phyloP scores from a whole-genome alignment of 2,113 vertebrate genomes.

The Scomber scombrus region DNA sequence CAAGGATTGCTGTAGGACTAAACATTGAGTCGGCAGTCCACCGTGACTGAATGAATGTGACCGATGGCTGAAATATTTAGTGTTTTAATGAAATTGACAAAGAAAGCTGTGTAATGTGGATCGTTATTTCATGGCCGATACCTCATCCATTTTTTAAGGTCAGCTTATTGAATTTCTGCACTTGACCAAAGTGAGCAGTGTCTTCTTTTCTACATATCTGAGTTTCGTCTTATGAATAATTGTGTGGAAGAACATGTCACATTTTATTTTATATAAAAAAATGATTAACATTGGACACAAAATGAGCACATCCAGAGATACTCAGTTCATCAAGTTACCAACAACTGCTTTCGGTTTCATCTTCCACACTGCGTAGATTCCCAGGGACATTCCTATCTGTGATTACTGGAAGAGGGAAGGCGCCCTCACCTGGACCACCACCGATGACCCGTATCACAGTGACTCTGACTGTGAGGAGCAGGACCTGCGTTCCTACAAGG shows the following conservation, averaged over 20 bases:
- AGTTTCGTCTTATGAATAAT: neutral
- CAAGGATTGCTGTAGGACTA: too few relatives aligned
- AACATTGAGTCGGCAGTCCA: too few relatives aligned
- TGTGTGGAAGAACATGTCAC: neutral
- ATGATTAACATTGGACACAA: neutral
- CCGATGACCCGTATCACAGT: slow-evolving; percentile 85
- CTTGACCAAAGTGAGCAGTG: too few relatives aligned
- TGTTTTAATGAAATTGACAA: too few relatives aligned
- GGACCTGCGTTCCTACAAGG: slow-evolving; percentile 87
- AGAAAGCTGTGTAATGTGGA: too few relatives aligned
- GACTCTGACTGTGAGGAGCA: slow-evolving; percentile 87
- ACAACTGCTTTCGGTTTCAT: neutral
- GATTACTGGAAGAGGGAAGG: slow-evolving; percentile 80
- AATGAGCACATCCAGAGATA: neutral
- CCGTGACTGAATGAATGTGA: too few relatives aligned
- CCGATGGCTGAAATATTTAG: too few relatives aligned
- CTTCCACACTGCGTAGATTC: slow-evolving; percentile 53
- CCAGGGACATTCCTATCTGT: slow-evolving; percentile 74
- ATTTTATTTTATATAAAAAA: neutral
- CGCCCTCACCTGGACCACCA: slow-evolving; percentile 73
- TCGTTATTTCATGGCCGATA: too few relatives aligned
- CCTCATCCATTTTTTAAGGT: too few relatives aligned
- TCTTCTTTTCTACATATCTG: neutral
- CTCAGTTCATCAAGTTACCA: too few relatives aligned
- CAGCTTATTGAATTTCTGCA: too few relatives aligned